These are phyloP conservation scores for Pollenia griseotomentosa DNA, from an alignment of 2,888 invertebrate genomes.

Conservation along the genomic window DNA sequence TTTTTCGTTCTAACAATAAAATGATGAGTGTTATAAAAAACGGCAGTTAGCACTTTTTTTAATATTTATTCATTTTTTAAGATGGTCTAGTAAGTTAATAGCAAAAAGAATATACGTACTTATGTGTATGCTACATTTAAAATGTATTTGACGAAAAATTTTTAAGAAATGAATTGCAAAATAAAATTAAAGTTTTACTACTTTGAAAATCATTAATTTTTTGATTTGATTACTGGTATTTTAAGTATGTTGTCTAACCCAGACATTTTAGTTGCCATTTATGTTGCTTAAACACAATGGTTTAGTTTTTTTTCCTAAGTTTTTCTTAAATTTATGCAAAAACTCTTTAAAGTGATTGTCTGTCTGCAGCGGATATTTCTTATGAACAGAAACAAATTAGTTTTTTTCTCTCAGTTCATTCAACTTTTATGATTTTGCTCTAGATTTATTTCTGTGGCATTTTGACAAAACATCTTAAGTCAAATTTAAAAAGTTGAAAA, in stretches of 20 bases:
- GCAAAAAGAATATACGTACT: neutral
- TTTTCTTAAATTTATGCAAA: constrained; percentile 22
- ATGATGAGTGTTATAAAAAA: no score
- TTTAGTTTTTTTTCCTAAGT: neutral
- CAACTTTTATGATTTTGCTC: constrained; percentile 70
- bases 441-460: constrained; percentile 35
- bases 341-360: constrained; percentile 49
- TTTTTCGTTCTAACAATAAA: no score
- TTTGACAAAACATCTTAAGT: no score
- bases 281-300: constrained; percentile 39
- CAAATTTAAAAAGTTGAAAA: neutral
- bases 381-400: neutral
- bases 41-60: neutral
- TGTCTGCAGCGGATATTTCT: constrained; percentile 50
- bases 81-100: neutral
- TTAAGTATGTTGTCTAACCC: neutral
- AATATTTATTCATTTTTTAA: neutral
- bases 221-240: constrained; percentile 29
- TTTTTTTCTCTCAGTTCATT: constrained; percentile 47
- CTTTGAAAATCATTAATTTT: constrained; percentile 17
- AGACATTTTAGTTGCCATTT: neutral
- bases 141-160: constrained; percentile 28
- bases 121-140: neutral
- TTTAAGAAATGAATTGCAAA: constrained; percentile 39
- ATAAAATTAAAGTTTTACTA: constrained; percentile 10